These are phyloP conservation scores for Erpetoichthys calabaricus DNA, from an alignment of 2,797 vertebrate genomes.

Conservation along the genomic window DNA sequence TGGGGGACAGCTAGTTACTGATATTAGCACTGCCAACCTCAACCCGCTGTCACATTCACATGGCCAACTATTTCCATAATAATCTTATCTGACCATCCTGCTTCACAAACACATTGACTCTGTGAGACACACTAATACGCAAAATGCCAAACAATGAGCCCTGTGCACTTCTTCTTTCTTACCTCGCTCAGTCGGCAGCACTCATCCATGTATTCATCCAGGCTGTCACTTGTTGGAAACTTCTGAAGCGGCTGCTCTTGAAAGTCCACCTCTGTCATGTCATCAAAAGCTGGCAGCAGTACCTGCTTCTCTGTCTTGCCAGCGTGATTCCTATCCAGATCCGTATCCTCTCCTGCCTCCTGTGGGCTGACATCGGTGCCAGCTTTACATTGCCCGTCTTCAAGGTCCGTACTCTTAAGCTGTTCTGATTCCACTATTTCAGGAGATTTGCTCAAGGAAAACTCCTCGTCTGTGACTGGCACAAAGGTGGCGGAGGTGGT, in stretches of 20 bases:
- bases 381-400: slow-evolving; percentile 1
- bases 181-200: slow-evolving; percentile 76
- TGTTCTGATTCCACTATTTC: slow-evolving; percentile 16
- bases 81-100: too few species aligned
- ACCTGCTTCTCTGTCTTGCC: slow-evolving; percentile 14
- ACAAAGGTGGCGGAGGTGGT: slow-evolving; percentile 35
- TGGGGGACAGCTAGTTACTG: too few species aligned
- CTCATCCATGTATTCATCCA: slow-evolving; percentile 74
- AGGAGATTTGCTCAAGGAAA: slow-evolving; percentile 25
- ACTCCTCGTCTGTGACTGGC: slow-evolving; percentile 32
- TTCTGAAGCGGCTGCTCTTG: slow-evolving; percentile 39
- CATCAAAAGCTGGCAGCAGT: slow-evolving; percentile 19
- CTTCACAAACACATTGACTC: too few species aligned
- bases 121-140: too few species aligned
- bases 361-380: slow-evolving; percentile 11
- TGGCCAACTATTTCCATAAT: too few species aligned
- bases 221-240: slow-evolving; percentile 53
- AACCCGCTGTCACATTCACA: too few species aligned
- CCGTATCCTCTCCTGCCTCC: slow-evolving; percentile 14
- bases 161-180: slow-evolving; percentile 20
- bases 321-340: slow-evolving; percentile 21
- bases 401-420: slow-evolving; percentile 3
- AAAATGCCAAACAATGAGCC: too few species aligned
- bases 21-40: too few species aligned
- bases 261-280: slow-evolving; percentile 25